Percentiles rank a stretch among this genome's conserved stretches.
Evolutionary conservation across 2,113 vertebrate species (phyloP).

Genomic region (Hystrix cristata): DNA sequence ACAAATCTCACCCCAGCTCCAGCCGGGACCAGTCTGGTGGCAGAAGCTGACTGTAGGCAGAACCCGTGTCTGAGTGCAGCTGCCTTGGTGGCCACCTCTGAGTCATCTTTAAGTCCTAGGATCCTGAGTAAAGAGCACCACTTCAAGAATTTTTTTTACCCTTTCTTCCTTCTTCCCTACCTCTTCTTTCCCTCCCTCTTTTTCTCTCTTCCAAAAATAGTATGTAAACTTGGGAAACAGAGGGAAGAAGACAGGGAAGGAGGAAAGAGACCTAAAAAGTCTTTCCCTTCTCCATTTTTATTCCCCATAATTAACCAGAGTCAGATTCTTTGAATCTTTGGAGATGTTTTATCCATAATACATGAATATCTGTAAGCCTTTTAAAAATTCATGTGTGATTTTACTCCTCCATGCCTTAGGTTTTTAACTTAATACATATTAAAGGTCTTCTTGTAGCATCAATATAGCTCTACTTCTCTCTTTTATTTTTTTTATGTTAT

Average conservation of each 20-base stretch:
- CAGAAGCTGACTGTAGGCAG: not conserved
- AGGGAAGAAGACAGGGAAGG: not conserved
- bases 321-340: not conserved
- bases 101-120: not conserved
- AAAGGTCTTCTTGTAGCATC: not conserved
- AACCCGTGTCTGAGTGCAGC: not conserved
- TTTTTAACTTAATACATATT: not conserved
- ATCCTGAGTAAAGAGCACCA: not conserved
- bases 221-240: not conserved
- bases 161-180: not conserved
- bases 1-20: not conserved
- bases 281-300: not conserved
- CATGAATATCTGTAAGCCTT: not conserved
- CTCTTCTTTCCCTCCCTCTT: not conserved
- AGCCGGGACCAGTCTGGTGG: not conserved
- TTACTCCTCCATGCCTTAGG: not conserved
- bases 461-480: not conserved
- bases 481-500: not conserved
- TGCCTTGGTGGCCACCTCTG: not conserved
- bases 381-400: not conserved
- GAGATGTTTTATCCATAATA: not conserved
- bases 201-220: not conserved
- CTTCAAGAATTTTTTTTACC: not conserved
- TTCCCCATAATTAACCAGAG: conserved; percentile 7
- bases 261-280: not conserved